A percentile compares a stretch with the other conserved stretches of the same genome.
phyloP scores from a whole-genome alignment of 37 sponge, comb jelly and placozoan species.

The Halisarca cf. caerulea region DNA sequence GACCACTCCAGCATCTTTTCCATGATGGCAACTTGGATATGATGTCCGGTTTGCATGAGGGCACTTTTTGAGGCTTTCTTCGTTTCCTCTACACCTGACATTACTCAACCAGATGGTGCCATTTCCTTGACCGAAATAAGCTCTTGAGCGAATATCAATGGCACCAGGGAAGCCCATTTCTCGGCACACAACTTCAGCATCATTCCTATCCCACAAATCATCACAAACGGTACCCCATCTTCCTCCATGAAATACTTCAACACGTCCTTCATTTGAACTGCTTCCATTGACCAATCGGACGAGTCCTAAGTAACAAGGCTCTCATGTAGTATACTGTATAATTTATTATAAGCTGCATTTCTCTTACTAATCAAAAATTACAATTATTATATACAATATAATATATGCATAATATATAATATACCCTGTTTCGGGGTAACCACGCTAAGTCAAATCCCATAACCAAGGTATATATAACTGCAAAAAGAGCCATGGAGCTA shows the following conservation, averaged over 20 bases:
- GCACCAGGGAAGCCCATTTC: neutral
- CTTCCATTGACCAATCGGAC: neutral
- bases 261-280: neutral
- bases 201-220: neutral
- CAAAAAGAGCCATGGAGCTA: no score
- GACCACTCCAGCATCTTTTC: neutral
- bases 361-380: no score
- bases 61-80: neutral
- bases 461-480: no score
- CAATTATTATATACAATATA: no score
- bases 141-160: neutral
- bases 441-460: no score
- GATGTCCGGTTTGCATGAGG: neutral
- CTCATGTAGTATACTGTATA: no score
- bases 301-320: no score
- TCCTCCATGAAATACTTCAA: neutral
- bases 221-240: neutral
- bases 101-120: neutral
- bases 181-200: neutral
- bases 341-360: no score
- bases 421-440: no score
- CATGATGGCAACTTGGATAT: neutral
- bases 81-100: conserved; percentile 12
- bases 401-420: no score
- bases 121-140: conserved; percentile 2